Evolutionary conservation across 1,140 invertebrate genomes (phyloP).

Genomic region (Campoletis sonorensis): DNA sequence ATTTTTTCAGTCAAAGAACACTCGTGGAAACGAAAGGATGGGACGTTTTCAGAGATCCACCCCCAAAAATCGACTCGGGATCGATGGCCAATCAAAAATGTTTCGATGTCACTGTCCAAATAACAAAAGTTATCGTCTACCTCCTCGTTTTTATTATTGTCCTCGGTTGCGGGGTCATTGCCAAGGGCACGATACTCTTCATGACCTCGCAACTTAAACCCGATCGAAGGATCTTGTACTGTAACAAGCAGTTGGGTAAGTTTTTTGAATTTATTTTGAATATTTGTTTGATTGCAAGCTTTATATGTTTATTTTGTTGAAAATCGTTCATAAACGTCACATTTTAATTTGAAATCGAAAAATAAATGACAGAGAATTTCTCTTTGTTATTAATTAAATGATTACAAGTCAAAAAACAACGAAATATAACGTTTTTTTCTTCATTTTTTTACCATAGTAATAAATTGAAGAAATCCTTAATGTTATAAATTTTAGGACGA

Average conservation of each 20-base stretch:
- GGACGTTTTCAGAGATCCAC: conserved; percentile 95
- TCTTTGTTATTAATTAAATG: too few relatives aligned
- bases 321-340: too few relatives aligned
- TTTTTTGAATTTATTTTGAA: conserved; percentile 27
- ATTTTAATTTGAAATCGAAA: too few relatives aligned
- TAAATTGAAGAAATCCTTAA: background rate
- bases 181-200: conserved; percentile 91
- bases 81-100: conserved; percentile 92
- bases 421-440: background rate
- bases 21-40: conserved; percentile 93
- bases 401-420: background rate
- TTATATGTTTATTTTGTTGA: too few relatives aligned
- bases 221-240: conserved; percentile 85
- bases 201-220: conserved; percentile 93
- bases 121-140: conserved; percentile 91
- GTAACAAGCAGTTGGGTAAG: conserved; percentile 89
- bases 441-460: conserved; percentile 1
- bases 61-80: conserved; percentile 90
- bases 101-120: conserved; percentile 89
- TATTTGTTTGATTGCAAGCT: too few relatives aligned
- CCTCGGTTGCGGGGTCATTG: conserved; percentile 87
- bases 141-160: conserved; percentile 91
- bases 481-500: conserved; percentile 79
- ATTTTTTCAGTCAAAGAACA: conserved; percentile 83
- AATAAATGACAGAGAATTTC: too few relatives aligned